Conservation (phyloP, 2,888 invertebrate species). For the Ormyrus rosae region DNA sequence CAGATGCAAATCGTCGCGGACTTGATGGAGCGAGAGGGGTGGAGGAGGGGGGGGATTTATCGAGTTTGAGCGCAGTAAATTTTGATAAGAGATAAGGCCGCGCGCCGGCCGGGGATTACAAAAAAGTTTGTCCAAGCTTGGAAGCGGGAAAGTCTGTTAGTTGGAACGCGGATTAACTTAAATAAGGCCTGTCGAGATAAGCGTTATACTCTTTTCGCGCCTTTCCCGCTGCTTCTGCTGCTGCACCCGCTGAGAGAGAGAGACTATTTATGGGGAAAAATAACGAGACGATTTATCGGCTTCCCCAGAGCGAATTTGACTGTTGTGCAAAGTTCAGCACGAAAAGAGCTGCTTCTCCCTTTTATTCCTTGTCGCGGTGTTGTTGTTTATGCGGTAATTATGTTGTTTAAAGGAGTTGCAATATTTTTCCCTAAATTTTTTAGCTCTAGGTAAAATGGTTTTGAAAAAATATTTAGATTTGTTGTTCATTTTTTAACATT, state of each 20-base stretch:
- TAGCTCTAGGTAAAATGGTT: too few relatives aligned
- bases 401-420: not conserved
- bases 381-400: not conserved
- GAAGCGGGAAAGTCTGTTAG: slow-evolving; percentile 41
- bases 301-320: not conserved
- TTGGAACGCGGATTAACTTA: slow-evolving; percentile 52
- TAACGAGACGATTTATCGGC: slow-evolving; percentile 29
- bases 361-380: not conserved
- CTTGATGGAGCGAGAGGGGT: not conserved
- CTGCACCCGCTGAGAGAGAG: not conserved
- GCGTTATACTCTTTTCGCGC: slow-evolving; percentile 50
- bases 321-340: not conserved
- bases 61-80: slow-evolving; percentile 56
- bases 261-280: slow-evolving; percentile 12
- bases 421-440: too few relatives aligned
- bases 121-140: slow-evolving; percentile 52
- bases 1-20: slow-evolving; percentile 20
- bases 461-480: too few relatives aligned
- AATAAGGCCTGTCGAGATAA: slow-evolving; percentile 52
- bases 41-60: slow-evolving; percentile 56
- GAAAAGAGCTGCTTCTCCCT: not conserved
- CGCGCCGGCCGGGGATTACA: slow-evolving; percentile 37
- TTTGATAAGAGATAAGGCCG: slow-evolving; percentile 53
- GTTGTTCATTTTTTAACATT: too few relatives aligned
- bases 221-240: not conserved